Base-by-base conservation (phyloP, 37 sponge, comb jelly and placozoan genomes). In the Crambe crambe region DNA sequence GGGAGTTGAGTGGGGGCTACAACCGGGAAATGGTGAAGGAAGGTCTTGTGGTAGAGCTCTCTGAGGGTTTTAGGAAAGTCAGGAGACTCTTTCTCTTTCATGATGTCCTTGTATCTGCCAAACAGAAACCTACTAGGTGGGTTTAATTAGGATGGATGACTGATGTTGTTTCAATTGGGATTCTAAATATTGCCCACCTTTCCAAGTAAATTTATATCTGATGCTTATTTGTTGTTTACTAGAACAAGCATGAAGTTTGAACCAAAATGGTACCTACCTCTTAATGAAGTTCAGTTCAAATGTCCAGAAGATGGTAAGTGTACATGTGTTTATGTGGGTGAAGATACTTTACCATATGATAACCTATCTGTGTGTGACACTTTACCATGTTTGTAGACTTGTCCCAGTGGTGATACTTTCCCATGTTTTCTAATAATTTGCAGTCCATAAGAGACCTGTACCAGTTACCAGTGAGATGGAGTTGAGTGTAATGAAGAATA, bases 21-120 rank as follows among this genome's bases (percentile, higher is more conserved):
- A 92, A 92, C 74, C 64, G 85, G 15, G 88, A 92, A 70, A 85
- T 92, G 59, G 79, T 94, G n/a, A 90, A 94, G 62, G 88, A 89
- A 37, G 84, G 74, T 1, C 37, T 87, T 17, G 78, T 90, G 69
- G 94, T 94, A 57, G 91, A 94, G 71, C 88, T 94, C 3, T 59
- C 68, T 38, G 94, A 94, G 0, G 86, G 91, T 5, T 54, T 73
- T 3, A 59, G 95, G 37, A 94, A 94, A 74, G 70, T 94, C 36
- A 63, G 95, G 9, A 56, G 85, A 21, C 75, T 94, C 0, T 87
- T 89, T 20, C 89, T 94, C 37, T 94, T 90, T 56, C 88, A 94
- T 41, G 95, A 94, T 70, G 62, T 90, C 37, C 79, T 94, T 22
- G 85, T 94, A 21, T 94, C 86, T 57, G 76, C 90, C 21, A 94